Evolutionary conservation across 2,888 invertebrate species (phyloP).

Genomic region (Craniophora ligustri): DNA sequence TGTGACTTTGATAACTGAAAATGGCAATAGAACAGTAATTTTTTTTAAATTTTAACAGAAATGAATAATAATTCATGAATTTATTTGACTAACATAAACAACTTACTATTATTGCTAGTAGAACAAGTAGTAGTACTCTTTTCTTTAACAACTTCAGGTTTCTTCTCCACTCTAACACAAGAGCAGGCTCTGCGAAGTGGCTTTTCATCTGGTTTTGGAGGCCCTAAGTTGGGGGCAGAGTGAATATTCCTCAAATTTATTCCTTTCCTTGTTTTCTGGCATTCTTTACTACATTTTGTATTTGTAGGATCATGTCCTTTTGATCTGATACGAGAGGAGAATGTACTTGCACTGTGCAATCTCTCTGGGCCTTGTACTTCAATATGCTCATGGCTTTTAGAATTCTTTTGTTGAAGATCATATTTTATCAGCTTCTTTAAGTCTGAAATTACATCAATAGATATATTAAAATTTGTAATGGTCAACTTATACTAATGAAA

Average conservation of each 20-base stretch:
- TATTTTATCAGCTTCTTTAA: slow-evolving; percentile 91
- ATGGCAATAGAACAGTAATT: no score
- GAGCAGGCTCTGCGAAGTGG: slow-evolving; percentile 74
- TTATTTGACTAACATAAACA: no score
- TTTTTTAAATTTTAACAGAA: no score
- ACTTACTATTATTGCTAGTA: slow-evolving; percentile 78
- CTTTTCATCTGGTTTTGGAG: slow-evolving; percentile 61
- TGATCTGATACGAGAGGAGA: slow-evolving; percentile 79
- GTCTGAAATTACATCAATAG: slow-evolving; percentile 79
- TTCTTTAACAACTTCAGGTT: slow-evolving; percentile 62
- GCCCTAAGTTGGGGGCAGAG: slow-evolving; percentile 75
- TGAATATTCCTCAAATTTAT: slow-evolving; percentile 62
- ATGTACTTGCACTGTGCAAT: slow-evolving; percentile 83
- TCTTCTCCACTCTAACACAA: slow-evolving; percentile 74
- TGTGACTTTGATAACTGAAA: slow-evolving; percentile 90
- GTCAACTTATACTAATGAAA: no score
- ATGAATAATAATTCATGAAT: no score
- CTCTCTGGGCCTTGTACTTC: slow-evolving; percentile 75
- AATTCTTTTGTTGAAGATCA: slow-evolving; percentile 80
- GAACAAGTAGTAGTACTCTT: slow-evolving; percentile 53
- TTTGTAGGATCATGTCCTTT: slow-evolving; percentile 61
- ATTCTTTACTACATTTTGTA: slow-evolving; percentile 69
- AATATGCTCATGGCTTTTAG: slow-evolving; percentile 55
- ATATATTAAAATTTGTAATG: no score
- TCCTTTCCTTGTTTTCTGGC: slow-evolving; percentile 56